Conservation (phyloP, 2,797 vertebrate genomes). For the Pantherophis vulpinus region DNA sequence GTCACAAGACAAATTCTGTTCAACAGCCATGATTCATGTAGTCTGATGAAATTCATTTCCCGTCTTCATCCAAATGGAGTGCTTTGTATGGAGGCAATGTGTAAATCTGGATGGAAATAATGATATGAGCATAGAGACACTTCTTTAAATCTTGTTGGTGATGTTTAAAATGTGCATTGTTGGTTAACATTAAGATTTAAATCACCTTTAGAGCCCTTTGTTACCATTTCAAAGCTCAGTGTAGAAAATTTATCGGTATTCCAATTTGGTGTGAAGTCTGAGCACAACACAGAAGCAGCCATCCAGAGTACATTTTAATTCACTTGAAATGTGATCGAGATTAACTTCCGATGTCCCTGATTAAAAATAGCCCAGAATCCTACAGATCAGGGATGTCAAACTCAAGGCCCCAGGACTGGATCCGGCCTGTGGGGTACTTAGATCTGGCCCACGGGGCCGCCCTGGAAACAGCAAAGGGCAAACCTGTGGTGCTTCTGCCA, state of each 20-base stretch:
- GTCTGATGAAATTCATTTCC: not conserved
- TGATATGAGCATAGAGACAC: not conserved
- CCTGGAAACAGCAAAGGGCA: too few species aligned
- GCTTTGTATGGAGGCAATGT: not conserved
- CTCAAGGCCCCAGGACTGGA: too few species aligned
- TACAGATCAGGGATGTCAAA: not conserved
- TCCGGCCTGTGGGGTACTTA: too few species aligned
- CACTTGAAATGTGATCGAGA: not conserved
- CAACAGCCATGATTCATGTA: constrained; percentile 6
- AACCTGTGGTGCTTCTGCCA: too few species aligned
- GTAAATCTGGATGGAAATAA: not conserved
- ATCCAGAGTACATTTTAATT: not conserved
- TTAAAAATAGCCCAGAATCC: not conserved
- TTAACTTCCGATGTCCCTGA: not conserved
- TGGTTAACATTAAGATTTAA: not conserved
- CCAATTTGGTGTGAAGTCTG: not conserved
- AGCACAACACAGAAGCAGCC: not conserved
- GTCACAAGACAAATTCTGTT: constrained; percentile 4
- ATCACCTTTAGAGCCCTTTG: not conserved
- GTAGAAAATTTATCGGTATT: not conserved
- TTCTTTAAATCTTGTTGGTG: not conserved
- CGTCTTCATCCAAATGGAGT: constrained; percentile 8
- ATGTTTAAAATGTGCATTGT: not conserved
- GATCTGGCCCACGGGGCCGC: too few species aligned
- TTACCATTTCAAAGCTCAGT: not conserved